Conservation (phyloP, 2,888 invertebrate species). For the Pachliopta kotzebuea region DNA sequence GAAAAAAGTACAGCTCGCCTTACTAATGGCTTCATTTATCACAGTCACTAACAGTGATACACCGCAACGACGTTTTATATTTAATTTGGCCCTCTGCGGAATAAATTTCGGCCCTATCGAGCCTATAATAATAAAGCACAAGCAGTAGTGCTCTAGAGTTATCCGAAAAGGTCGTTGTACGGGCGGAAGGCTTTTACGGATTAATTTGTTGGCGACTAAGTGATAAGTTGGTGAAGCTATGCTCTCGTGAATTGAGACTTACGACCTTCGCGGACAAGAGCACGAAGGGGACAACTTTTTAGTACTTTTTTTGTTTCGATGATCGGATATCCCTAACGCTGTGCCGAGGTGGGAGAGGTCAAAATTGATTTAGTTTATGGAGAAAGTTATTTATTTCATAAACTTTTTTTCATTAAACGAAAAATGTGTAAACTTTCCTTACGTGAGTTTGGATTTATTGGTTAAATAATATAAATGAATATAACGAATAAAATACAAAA, state of each 20-base stretch:
- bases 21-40: slow-evolving; percentile 81
- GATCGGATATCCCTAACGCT: slow-evolving; percentile 13
- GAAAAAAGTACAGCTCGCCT: slow-evolving; percentile 79
- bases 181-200: slow-evolving; percentile 65
- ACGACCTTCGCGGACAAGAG: slow-evolving; percentile 45
- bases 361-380: slow-evolving; percentile 9
- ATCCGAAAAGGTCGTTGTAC: slow-evolving; percentile 67
- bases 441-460: too few species aligned
- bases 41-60: slow-evolving; percentile 81
- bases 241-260: slow-evolving; percentile 51
- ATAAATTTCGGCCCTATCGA: slow-evolving; percentile 77
- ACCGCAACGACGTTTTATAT: slow-evolving; percentile 79
- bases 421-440: not conserved
- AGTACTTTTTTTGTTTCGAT: slow-evolving; percentile 34
- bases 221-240: slow-evolving; percentile 65
- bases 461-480: too few species aligned
- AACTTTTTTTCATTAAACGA: slow-evolving; percentile 6
- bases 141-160: slow-evolving; percentile 61
- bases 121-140: slow-evolving; percentile 68
- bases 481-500: too few species aligned
- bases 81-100: slow-evolving; percentile 76
- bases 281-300: slow-evolving; percentile 42
- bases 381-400: slow-evolving; percentile 51
- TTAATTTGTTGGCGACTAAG: slow-evolving; percentile 73
- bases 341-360: slow-evolving; percentile 39